phyloP scores from a whole-genome alignment of 2,797 vertebrate species.

The Halcyon badia region DNA sequence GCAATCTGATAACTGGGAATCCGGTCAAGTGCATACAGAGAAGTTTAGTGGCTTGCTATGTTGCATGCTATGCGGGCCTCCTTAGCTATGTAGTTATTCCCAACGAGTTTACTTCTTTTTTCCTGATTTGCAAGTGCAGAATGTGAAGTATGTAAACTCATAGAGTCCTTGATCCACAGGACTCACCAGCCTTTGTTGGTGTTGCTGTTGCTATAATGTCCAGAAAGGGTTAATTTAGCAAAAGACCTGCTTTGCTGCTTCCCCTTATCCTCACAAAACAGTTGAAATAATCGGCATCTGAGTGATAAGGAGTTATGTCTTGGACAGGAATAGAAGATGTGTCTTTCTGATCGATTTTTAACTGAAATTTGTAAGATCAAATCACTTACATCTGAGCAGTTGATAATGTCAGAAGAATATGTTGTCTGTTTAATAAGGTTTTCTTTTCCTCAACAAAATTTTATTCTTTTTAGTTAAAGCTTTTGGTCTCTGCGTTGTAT shows the following conservation, averaged over 20 bases:
- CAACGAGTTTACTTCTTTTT: not conserved
- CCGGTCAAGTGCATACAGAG: not conserved
- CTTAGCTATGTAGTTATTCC: not conserved
- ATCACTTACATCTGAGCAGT: not conserved
- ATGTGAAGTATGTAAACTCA: not conserved
- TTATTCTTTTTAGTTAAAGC: not conserved
- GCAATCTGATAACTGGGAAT: not conserved
- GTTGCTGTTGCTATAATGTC: not conserved
- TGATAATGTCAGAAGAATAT: not conserved
- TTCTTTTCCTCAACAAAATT: not conserved
- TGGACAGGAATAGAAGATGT: not conserved
- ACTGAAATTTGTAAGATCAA: not conserved
- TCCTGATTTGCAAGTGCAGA: not conserved
- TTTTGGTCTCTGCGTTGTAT: not conserved
- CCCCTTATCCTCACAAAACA: not conserved
- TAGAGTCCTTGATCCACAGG: not conserved
- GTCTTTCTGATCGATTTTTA: not conserved
- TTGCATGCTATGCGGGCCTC: not conserved
- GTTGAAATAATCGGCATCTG: not conserved
- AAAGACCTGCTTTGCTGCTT: not conserved
- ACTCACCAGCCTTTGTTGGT: not conserved
- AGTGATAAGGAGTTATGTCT: not conserved
- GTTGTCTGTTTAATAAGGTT: not conserved
- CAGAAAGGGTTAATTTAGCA: not conserved
- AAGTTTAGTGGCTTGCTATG: not conserved